These are phyloP conservation scores for Silurus asotus DNA, from an alignment of 2,113 vertebrate species.

Conservation along the genomic window DNA sequence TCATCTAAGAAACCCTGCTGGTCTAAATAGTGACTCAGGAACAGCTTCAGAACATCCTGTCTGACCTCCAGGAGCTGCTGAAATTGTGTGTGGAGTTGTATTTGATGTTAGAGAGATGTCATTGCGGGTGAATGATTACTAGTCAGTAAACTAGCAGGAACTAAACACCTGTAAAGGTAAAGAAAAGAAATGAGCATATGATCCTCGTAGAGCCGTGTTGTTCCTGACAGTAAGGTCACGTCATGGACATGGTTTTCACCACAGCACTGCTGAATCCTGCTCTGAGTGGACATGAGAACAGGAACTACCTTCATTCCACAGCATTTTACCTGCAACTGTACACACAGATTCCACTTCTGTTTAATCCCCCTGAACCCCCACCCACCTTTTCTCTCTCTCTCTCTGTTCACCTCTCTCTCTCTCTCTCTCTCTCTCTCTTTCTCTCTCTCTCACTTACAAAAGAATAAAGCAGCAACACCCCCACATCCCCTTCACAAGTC, in stretches of 20 bases:
- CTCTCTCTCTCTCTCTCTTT: neutral
- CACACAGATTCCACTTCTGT: no score
- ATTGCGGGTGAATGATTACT: no score
- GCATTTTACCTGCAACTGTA: neutral
- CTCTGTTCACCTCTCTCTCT: neutral
- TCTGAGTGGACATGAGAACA: neutral
- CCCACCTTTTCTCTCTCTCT: neutral
- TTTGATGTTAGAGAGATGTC: no score
- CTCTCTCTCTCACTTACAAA: neutral
- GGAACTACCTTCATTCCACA: neutral
- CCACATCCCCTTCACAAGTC: slow-evolving; percentile 17
- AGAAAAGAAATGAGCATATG: no score
- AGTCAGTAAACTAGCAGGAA: no score
- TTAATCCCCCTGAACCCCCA: neutral
- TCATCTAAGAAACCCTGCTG: neutral
- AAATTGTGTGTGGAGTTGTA: neutral
- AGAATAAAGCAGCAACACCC: neutral
- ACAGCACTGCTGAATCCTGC: neutral
- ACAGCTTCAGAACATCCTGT: neutral
- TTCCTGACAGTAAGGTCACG: neutral
- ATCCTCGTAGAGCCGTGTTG: no score
- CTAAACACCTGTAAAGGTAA: neutral
- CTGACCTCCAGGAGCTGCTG: neutral
- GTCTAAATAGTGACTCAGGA: neutral
- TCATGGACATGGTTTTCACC: neutral